Percentiles rank a stretch among this genome's conserved stretches.
phyloP scores from a whole-genome alignment of 2,888 invertebrate genomes.

The Agapostemon virescens region DNA sequence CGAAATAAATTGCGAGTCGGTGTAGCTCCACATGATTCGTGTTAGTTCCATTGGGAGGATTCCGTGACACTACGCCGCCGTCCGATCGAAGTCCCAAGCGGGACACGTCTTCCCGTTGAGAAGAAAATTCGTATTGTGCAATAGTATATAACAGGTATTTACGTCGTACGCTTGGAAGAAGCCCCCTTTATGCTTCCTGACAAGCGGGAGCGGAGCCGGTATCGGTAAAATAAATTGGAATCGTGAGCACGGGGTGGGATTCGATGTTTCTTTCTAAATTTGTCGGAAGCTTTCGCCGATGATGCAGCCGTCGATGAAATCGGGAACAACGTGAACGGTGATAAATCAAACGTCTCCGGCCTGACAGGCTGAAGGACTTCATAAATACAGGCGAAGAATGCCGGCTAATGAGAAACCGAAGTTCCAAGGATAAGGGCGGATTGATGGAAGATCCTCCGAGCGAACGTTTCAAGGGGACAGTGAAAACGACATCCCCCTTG shows the following conservation, averaged over 20 bases:
- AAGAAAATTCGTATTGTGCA: constrained; percentile 28
- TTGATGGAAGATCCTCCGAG: constrained; percentile 9
- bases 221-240: constrained; percentile 48
- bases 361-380: constrained; percentile 8
- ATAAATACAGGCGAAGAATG: not conserved
- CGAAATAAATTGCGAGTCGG: constrained; percentile 15
- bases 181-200: constrained; percentile 32
- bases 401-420: constrained; percentile 29
- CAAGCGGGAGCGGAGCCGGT: constrained; percentile 23
- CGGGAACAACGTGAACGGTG: constrained; percentile 22
- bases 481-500: not conserved
- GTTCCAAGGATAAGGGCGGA: not conserved
- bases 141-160: constrained; percentile 41
- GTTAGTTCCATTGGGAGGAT: not conserved
- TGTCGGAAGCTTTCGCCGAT: constrained; percentile 25
- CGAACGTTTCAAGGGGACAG: not conserved
- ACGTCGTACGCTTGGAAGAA: constrained; percentile 15
- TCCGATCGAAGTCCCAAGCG: constrained; percentile 4
- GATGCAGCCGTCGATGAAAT: constrained; percentile 27
- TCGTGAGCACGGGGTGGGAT: constrained; percentile 17
- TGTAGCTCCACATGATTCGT: constrained; percentile 3
- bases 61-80: not conserved
- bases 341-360: constrained; percentile 42
- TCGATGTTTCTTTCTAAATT: constrained; percentile 47
- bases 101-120: not conserved